phyloP scores from a whole-genome alignment of 2,113 vertebrate species.

The Prietella phreatophila region DNA sequence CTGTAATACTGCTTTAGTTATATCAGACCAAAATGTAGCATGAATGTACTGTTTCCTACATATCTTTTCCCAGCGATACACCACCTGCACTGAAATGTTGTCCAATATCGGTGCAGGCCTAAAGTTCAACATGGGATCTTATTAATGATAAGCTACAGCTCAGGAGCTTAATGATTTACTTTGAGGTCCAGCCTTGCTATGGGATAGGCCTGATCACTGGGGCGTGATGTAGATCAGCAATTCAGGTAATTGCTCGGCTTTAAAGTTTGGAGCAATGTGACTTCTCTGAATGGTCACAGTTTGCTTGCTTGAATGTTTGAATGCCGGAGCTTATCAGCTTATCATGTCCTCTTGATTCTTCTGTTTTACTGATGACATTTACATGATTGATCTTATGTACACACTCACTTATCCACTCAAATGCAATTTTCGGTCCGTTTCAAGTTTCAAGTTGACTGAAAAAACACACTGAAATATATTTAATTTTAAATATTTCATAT shows the following conservation, averaged over 20 bases:
- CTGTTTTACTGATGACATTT: neutral
- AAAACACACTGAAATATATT: neutral
- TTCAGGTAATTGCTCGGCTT: neutral
- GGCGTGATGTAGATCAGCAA: neutral
- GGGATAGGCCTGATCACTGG: slow-evolving; percentile 20
- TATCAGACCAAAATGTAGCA: neutral
- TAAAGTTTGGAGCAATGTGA: neutral
- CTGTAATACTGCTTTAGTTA: neutral
- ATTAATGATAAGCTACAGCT: slow-evolving; percentile 18
- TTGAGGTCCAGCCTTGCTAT: slow-evolving; percentile 6
- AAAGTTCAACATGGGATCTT: slow-evolving; percentile 27
- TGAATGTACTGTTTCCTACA: neutral
- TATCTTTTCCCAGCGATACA: neutral
- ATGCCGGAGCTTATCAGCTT: neutral
- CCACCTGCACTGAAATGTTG: neutral
- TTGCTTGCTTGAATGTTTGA: neutral
- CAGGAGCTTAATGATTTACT: slow-evolving; percentile 50
- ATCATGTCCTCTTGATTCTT: neutral
- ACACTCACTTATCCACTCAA: neutral
- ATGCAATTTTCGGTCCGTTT: neutral
- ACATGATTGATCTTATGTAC: neutral
- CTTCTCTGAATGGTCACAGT: neutral
- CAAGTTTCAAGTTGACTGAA: too few relatives aligned
- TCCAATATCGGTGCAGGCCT: neutral
- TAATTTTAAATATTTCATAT: neutral